These are phyloP conservation scores for Neoitamus cyanurus DNA, from an alignment of 2,888 invertebrate genomes.

Conservation along the genomic window DNA sequence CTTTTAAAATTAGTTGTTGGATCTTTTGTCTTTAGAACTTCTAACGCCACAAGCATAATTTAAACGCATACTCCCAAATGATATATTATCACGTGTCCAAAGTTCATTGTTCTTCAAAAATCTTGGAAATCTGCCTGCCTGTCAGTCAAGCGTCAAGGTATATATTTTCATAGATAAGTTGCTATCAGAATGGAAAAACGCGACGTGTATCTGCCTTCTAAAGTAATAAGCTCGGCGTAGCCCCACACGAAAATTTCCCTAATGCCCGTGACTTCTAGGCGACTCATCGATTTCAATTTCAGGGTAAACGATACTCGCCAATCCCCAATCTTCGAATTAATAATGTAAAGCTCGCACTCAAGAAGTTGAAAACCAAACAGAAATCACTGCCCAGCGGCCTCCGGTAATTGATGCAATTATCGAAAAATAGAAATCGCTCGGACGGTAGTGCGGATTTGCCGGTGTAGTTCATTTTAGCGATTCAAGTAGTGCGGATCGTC, in stretches of 20 bases:
- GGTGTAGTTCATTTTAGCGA: slow-evolving; percentile 18
- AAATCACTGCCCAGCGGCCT: slow-evolving; percentile 5
- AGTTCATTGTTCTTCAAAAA: not conserved
- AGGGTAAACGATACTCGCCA: not conserved
- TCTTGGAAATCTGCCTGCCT: not conserved
- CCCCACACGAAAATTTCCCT: not conserved
- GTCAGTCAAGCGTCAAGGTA: not conserved
- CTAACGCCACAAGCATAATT: no score
- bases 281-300: not conserved
- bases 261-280: not conserved
- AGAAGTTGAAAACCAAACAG: not conserved
- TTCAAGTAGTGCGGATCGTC: not conserved
- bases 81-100: not conserved
- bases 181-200: not conserved
- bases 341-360: slow-evolving; percentile 18
- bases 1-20: no score
- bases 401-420: slow-evolving; percentile 40
- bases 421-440: slow-evolving; percentile 7
- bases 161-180: not conserved
- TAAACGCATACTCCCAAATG: no score
- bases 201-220: not conserved
- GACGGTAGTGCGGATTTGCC: not conserved
- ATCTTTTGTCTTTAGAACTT: no score
- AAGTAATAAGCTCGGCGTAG: not conserved
- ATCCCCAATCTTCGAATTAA: slow-evolving; percentile 20